Evolutionary conservation across 64 coral and sea anemone species (phyloP), one percentile per base, ranked within the genome.

Genomic region (Porites australiensis): DNA sequence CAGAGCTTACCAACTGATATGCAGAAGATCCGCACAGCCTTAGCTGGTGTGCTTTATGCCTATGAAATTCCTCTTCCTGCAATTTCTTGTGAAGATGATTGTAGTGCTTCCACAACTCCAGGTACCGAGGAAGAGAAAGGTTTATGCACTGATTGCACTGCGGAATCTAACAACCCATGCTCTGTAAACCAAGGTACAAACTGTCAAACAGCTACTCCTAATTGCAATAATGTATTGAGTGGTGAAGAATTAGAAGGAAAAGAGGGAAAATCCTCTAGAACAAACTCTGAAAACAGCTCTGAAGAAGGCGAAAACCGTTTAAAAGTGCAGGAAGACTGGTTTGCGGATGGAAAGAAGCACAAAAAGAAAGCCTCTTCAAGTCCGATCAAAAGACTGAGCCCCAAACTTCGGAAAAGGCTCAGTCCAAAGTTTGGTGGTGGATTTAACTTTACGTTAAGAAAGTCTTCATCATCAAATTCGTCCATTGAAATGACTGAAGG

Each of bases 21-120:
- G 23, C 94, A 96, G 53, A 99, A 99, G 90, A 93, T 99, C 61
- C 95, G 98, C 16, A 89, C 98, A n/a, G 88, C 91, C 49, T 74
- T 99, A 69, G 94, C 88, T 74, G 98, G 98, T 2, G 74, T 89
- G 43, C 89, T 99, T 47, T 99, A 96, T 88, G 98, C 94, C n/a
- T 99, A 96, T 58, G 98, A 99, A 79, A 90, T 99, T 79, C 98
- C 96, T 21, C 75, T 61, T 37, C 95, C 82, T 59, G 51, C 75
- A 70, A 82, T 61, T 43, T 65, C 16, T 44, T 87, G 79, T 87
- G 88, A 86, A 23, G 20, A 52, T 89, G 57, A 89, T 47, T 64
- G 47, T 16, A 70, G 71, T 64, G 15, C 64, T 50, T 88, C 63
- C 67, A 65, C 15, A 21, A 75, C 58, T 82, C 65, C 45, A 21